These are phyloP conservation scores for Phylloscopus trochilus DNA, from an alignment of 2,113 vertebrate species.

Conservation along the genomic window DNA sequence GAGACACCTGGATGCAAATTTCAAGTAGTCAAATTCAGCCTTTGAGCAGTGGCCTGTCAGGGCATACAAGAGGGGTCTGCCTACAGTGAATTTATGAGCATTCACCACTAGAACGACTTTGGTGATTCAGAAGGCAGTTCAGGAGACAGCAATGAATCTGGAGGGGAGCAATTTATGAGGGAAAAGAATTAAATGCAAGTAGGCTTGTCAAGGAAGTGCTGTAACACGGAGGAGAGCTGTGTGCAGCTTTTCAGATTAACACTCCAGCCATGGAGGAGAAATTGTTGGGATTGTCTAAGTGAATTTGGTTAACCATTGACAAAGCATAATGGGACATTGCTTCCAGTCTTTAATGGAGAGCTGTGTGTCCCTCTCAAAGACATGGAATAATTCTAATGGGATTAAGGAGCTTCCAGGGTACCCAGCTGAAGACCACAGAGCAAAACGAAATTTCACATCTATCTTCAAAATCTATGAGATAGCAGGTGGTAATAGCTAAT, in stretches of 20 bases:
- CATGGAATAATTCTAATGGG: accelerated
- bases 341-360: not conserved
- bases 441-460: not conserved
- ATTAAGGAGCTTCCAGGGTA: not conserved
- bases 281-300: not conserved
- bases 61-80: not conserved
- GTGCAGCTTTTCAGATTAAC: not conserved
- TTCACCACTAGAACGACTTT: not conserved
- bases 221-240: accelerated
- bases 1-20: not conserved
- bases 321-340: not conserved
- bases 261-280: not conserved
- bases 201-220: not conserved
- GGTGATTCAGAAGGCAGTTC: not conserved
- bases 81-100: not conserved
- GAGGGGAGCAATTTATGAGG: not conserved
- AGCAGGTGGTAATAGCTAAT: not conserved
- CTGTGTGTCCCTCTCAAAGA: not conserved
- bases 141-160: not conserved
- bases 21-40: not conserved
- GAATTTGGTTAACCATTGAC: not conserved
- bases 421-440: not conserved
- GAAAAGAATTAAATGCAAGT: not conserved
- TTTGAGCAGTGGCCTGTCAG: not conserved
- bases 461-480: not conserved